These are phyloP conservation scores for Epinephelus malabaricus DNA, from an alignment of 2,797 vertebrate species.

Conservation along the genomic window DNA sequence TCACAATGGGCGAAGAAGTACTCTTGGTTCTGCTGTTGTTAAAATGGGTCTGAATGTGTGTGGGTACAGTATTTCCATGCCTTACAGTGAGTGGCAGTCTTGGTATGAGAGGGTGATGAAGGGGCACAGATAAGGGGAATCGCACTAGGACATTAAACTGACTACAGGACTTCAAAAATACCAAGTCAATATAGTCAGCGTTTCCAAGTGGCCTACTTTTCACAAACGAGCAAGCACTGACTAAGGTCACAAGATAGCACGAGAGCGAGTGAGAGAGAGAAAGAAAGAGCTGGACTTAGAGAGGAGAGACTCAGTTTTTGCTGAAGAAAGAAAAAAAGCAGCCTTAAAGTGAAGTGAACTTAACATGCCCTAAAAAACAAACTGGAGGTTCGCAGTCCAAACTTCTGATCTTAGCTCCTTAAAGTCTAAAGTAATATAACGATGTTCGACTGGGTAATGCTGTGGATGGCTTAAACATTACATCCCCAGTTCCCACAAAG, in stretches of 20 bases:
- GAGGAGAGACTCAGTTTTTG: constrained; percentile 25
- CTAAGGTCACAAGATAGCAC: constrained; percentile 80
- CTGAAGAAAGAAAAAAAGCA: constrained; percentile 43
- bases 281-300: constrained; percentile 25
- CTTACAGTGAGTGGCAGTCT: constrained; percentile 19
- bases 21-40: not conserved
- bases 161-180: constrained; percentile 80
- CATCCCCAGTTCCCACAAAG: constrained; percentile 74
- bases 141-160: constrained; percentile 62
- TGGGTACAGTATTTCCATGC: constrained; percentile 19
- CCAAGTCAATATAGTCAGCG: constrained; percentile 83
- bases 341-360: constrained; percentile 37
- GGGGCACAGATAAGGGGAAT: constrained; percentile 68
- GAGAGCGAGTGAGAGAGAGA: constrained; percentile 28
- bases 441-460: constrained; percentile 45
- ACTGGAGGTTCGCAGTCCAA: constrained; percentile 37
- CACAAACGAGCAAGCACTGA: constrained; percentile 69
- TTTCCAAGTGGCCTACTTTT: constrained; percentile 86
- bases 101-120: constrained; percentile 58
- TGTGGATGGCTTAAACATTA: constrained; percentile 67
- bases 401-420: constrained; percentile 42
- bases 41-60: constrained; percentile 2
- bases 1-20: not conserved
- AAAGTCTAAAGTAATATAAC: constrained; percentile 36
- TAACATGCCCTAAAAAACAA: constrained; percentile 43